Percentiles rank a stretch among this genome's conserved stretches.
These are phyloP conservation scores for Aphis craccivora DNA, from an alignment of 1,140 invertebrate species.

Conservation along the genomic window DNA sequence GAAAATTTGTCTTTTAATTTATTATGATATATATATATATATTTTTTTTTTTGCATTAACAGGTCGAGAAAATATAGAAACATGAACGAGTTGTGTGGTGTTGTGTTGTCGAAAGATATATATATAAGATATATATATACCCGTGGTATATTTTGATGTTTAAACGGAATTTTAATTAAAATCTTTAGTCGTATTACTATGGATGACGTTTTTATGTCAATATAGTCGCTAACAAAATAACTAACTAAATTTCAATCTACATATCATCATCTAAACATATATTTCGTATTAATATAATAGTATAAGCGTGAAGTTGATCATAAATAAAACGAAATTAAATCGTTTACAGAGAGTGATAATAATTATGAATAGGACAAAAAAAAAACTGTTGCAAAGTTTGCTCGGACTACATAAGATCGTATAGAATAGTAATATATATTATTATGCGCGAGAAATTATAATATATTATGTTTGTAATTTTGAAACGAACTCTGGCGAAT, in stretches of 20 bases:
- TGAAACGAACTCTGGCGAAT: conserved; percentile 11
- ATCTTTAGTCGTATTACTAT: background rate
- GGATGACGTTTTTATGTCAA: conserved; percentile 17
- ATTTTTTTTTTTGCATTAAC: background rate
- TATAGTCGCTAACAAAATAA: background rate
- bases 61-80: background rate
- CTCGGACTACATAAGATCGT: background rate
- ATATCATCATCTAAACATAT: background rate
- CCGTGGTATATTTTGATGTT: background rate
- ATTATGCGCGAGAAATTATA: background rate
- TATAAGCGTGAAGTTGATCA: background rate
- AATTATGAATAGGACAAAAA: background rate
- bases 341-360: conserved; percentile 5
- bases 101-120: background rate
- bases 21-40: background rate
- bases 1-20: background rate
- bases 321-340: conserved; percentile 36
- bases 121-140: background rate
- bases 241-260: background rate
- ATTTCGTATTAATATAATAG: background rate
- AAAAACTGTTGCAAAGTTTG: background rate
- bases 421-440: too few relatives aligned
- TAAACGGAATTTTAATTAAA: conserved; percentile 49
- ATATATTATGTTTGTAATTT: conserved; percentile 12
- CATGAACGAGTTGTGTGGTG: background rate